Evolutionary conservation across 2,113 vertebrate species (phyloP).

Genomic region (Excalfactoria chinensis): DNA sequence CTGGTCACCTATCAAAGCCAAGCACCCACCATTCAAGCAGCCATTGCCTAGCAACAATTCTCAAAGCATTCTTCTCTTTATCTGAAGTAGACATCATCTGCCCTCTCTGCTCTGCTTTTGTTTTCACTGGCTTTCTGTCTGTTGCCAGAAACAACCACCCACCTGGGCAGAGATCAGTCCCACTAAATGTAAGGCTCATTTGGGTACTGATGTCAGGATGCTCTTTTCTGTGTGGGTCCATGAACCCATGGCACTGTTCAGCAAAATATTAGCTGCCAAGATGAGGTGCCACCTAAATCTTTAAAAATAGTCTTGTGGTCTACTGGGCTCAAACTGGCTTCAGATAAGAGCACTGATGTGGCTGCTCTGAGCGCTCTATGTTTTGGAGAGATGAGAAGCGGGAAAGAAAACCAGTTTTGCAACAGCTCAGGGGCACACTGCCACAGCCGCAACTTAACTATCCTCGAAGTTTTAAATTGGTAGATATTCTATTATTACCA

Average conservation of each 20-base stretch:
- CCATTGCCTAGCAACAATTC: constrained; percentile 41
- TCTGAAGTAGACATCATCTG: background rate
- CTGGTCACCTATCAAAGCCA: constrained; percentile 36
- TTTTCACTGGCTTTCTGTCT: background rate
- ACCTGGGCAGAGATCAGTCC: background rate
- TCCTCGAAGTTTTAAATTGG: background rate
- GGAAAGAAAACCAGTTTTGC: background rate
- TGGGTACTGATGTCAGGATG: background rate
- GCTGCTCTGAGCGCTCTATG: background rate
- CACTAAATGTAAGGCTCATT: background rate
- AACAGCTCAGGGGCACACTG: background rate
- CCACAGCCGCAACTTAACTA: background rate
- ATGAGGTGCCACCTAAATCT: background rate
- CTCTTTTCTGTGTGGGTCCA: background rate
- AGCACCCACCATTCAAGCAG: constrained; percentile 14
- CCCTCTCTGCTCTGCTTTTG: background rate
- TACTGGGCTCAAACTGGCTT: background rate
- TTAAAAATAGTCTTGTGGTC: background rate
- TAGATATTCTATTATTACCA: background rate
- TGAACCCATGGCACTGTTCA: background rate
- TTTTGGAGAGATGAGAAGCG: fast-evolving
- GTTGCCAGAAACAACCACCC: background rate
- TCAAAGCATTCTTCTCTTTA: fast-evolving
- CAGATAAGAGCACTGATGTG: background rate
- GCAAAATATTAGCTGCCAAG: background rate